Evolutionary conservation across 1,140 invertebrate species (phyloP).

Genomic region (Maniola jurtina): DNA sequence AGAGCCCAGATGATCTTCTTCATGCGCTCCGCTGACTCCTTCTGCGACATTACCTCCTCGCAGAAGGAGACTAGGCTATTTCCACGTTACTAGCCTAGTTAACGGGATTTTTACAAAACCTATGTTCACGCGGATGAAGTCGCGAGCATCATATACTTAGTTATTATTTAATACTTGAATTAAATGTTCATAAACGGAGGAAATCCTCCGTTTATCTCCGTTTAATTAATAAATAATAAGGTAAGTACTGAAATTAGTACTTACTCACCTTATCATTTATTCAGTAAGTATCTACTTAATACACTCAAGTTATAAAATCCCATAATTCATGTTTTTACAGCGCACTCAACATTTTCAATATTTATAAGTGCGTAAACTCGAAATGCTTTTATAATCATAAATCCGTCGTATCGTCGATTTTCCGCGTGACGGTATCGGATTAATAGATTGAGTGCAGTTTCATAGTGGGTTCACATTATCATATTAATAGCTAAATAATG

Average conservation of each 20-base stretch:
- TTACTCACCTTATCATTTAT: not conserved
- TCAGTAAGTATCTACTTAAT: not conserved
- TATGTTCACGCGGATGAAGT: too few species aligned
- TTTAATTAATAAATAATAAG: too few species aligned
- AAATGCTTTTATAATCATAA: slow-evolving; percentile 38
- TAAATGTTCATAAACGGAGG: too few species aligned
- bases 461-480: slow-evolving; percentile 9
- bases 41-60: too few species aligned
- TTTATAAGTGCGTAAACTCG: slow-evolving; percentile 18
- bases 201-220: too few species aligned
- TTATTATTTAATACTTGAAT: too few species aligned
- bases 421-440: slow-evolving; percentile 24
- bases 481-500: not conserved
- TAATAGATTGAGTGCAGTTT: slow-evolving; percentile 34
- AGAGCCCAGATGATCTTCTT: too few species aligned
- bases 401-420: slow-evolving; percentile 34
- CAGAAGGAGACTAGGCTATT: too few species aligned
- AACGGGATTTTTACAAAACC: too few species aligned
- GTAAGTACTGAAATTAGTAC: not conserved
- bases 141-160: too few species aligned
- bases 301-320: not conserved
- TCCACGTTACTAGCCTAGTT: too few species aligned
- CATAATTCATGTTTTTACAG: not conserved
- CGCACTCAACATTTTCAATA: slow-evolving; percentile 13
- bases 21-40: too few species aligned